phyloP scores from a whole-genome alignment of 2,888 invertebrate species.

The Zonitis immaculata region DNA sequence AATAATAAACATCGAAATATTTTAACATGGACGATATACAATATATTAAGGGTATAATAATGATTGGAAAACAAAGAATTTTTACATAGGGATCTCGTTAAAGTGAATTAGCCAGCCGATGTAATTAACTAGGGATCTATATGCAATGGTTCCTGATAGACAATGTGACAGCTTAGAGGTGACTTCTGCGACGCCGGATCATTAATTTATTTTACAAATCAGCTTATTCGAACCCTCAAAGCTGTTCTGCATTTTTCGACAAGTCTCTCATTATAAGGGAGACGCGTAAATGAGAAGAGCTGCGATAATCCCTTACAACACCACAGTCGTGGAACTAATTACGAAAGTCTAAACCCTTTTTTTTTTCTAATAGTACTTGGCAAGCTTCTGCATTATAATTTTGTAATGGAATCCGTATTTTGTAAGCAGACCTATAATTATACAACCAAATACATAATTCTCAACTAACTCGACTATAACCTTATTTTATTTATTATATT shows the following conservation, averaged over 20 bases:
- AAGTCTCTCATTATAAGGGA: slow-evolving; percentile 43
- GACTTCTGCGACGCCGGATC: slow-evolving; percentile 48
- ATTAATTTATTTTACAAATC: slow-evolving; percentile 51
- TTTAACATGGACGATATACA: background rate
- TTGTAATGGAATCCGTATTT: slow-evolving; percentile 12
- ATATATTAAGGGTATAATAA: slow-evolving; percentile 3
- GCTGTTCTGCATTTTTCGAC: slow-evolving; percentile 44
- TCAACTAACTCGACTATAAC: no score
- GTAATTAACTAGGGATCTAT: slow-evolving; percentile 47
- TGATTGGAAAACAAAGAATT: slow-evolving; percentile 25
- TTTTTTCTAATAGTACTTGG: slow-evolving; percentile 22
- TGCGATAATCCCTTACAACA: slow-evolving; percentile 44
- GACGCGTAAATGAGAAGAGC: slow-evolving; percentile 42
- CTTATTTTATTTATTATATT: no score
- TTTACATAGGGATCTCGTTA: slow-evolving; percentile 49
- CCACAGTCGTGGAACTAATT: slow-evolving; percentile 43
- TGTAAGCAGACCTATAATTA: background rate
- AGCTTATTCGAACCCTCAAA: slow-evolving; percentile 47
- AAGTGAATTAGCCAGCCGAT: slow-evolving; percentile 44
- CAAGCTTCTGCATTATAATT: slow-evolving; percentile 20
- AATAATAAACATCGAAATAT: background rate
- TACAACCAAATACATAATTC: slow-evolving; percentile 1
- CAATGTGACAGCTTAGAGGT: slow-evolving; percentile 48
- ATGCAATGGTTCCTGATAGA: slow-evolving; percentile 43
- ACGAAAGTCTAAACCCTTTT: slow-evolving; percentile 39